These are phyloP conservation scores for Oxyruncus cristatus DNA, from an alignment of 2,113 vertebrate species.

Conservation along the genomic window DNA sequence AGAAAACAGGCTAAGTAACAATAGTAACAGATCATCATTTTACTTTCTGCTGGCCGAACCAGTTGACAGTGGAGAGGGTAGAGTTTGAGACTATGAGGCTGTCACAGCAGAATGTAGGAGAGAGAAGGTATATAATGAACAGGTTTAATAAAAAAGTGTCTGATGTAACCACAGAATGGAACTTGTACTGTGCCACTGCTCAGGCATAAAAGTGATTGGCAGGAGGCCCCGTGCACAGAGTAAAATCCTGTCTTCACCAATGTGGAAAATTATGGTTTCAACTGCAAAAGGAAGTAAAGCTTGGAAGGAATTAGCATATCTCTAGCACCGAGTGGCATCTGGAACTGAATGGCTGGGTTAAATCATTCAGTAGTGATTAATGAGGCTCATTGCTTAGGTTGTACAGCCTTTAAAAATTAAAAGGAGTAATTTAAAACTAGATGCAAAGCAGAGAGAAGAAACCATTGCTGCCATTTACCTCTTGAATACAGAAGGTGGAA, in stretches of 20 bases:
- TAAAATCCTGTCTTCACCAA: constrained; percentile 2
- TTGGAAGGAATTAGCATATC: constrained; percentile 27
- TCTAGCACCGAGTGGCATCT: constrained; percentile 7
- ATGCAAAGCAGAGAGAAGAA: neutral
- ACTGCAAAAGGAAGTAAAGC: constrained; percentile 1
- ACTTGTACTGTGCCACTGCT: neutral
- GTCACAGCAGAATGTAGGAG: neutral
- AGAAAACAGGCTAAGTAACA: neutral
- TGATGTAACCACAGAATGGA: neutral
- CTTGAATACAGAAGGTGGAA: neutral
- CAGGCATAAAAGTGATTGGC: neutral
- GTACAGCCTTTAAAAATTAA: constrained; percentile 28
- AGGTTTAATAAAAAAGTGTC: neutral
- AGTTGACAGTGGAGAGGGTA: neutral
- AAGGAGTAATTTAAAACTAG: neutral
- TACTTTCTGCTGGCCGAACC: neutral
- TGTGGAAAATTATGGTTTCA: constrained; percentile 28
- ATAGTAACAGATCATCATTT: neutral
- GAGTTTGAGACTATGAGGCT: neutral
- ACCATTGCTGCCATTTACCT: neutral
- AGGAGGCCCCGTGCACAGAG: neutral
- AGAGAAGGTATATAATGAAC: neutral
- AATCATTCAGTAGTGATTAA: constrained; percentile 33
- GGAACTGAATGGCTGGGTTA: constrained; percentile 17
- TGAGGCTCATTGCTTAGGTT: constrained; percentile 4